Evolutionary conservation across 1,140 invertebrate species (phyloP), one percentile per base, ranked within the genome.

Genomic region (Drosophila kanapiae): DNA sequence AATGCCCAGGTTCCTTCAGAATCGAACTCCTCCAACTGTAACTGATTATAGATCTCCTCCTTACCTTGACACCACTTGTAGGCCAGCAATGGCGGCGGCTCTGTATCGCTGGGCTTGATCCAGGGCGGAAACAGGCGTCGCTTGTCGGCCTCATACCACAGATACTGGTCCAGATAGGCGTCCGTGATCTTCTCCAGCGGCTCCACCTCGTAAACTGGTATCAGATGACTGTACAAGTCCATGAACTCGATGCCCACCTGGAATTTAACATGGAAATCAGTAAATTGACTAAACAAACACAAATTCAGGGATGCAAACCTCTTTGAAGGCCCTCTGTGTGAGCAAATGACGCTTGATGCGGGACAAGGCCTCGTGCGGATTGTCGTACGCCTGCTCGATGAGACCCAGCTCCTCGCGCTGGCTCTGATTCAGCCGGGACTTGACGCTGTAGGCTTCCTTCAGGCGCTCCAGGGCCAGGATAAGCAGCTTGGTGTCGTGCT

Each of bases 91-190:
- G 99, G 99, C 7, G 99, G 99, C 1, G 99, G 99, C 94, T 99
- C 99, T 0, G 98, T 98, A 92, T 99, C 99, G 2, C 98, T 97
- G 0, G 99, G 99, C 93, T 99, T 99, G 4, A 99, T 98, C 99
- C 99, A 99, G 0, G 98, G 97, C 48, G 99, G 99, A 85, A 99
- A 99, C 5, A 99, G 94, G 31, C 98, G 93, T 29, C 99, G 94
- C 92, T 99, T 99, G 93, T 99, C 99, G 0, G 99, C 98, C 94
- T 99, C 99, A 93, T 99, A 99, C 99, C 99, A 99, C 8, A 99
- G 93, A 94, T 99, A 99, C 93, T 99, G 99, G 94, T 99, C 99
- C 31, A 99, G 94, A 93, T 99, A 99, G n/a, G 99, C 99, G 93
- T 99, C 99, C 2, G 85, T 88, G 14, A 99, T 99, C 94, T 99